Percentiles rank a stretch among this genome's conserved stretches.
These are phyloP conservation scores for Seriola quinqueradiata DNA, from an alignment of 2,113 vertebrate genomes.

Conservation along the genomic window DNA sequence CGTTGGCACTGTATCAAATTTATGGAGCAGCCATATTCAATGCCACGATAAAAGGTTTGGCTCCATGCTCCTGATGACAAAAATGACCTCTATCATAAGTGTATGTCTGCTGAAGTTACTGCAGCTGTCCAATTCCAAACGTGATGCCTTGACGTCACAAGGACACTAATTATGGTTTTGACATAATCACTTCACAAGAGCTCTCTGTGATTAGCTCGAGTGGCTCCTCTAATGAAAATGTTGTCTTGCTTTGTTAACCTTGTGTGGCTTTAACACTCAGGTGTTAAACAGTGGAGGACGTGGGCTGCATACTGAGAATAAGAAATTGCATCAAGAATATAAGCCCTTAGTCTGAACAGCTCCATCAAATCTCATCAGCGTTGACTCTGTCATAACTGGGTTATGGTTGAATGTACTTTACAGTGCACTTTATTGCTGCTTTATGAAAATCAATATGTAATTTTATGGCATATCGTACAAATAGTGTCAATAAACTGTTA, in stretches of 20 bases:
- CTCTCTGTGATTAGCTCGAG: conserved; percentile 73
- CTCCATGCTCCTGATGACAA: conserved; percentile 55
- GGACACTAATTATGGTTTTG: conserved; percentile 73
- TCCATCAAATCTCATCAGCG: conserved; percentile 47
- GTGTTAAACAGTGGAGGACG: conserved; percentile 61
- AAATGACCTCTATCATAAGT: conserved; percentile 61
- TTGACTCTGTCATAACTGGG: conserved; percentile 33
- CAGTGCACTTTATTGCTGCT: conserved; percentile 55
- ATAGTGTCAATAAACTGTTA: conserved; percentile 68
- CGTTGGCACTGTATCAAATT: conserved; percentile 69
- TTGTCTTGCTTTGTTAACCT: conserved; percentile 80
- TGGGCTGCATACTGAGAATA: conserved; percentile 43
- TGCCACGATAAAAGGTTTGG: conserved; percentile 57
- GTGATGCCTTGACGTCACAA: conserved; percentile 62
- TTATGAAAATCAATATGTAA: conserved; percentile 77
- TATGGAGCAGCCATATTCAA: conserved; percentile 60
- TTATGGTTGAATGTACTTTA: conserved; percentile 54
- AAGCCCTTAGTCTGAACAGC: conserved; percentile 35
- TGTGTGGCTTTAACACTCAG: conserved; percentile 62
- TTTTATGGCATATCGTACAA: conserved; percentile 68
- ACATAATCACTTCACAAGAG: conserved; percentile 76
- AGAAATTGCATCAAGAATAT: conserved; percentile 26
- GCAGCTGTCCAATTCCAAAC: conserved; percentile 58
- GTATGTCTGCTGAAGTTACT: conserved; percentile 27
- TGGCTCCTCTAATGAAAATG: conserved; percentile 76